A percentile compares a stretch with the other conserved stretches of the same genome.
Evolutionary conservation across 2,113 vertebrate genomes (phyloP).

Genomic region (Tylochromis polylepis): DNA sequence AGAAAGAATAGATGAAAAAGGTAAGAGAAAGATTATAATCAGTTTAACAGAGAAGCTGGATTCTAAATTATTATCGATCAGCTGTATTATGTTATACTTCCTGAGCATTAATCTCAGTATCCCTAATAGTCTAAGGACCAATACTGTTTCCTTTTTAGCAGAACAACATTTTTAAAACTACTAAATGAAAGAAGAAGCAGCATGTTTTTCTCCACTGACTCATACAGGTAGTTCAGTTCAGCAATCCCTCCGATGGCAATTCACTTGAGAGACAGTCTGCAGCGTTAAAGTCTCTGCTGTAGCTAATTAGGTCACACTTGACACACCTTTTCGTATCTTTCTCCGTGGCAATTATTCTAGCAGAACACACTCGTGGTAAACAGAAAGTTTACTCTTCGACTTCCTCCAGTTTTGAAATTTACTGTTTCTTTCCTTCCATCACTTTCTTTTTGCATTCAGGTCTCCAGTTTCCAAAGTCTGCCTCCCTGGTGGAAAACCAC

Average conservation of each 20-base stretch:
- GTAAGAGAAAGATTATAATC: background rate
- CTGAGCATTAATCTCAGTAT: conserved; percentile 20
- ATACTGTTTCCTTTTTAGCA: background rate
- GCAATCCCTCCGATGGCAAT: background rate
- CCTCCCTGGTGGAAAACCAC: conserved; percentile 7
- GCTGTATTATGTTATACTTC: background rate
- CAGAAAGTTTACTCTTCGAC: conserved; percentile 21
- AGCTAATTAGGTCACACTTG: conserved; percentile 51
- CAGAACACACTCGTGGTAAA: conserved; percentile 18
- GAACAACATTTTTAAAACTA: background rate
- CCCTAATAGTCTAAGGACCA: background rate
- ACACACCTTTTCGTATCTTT: conserved; percentile 29
- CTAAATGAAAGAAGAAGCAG: background rate
- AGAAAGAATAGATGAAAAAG: background rate
- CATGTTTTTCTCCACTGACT: background rate
- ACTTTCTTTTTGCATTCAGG: background rate
- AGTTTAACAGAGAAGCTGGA: background rate
- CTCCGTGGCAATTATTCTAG: conserved; percentile 13
- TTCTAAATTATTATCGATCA: conserved; percentile 39
- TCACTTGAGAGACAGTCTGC: conserved; percentile 16
- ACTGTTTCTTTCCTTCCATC: background rate
- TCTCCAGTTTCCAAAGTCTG: background rate
- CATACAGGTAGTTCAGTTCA: conserved; percentile 13
- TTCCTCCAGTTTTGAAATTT: background rate
- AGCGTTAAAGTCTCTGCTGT: conserved; percentile 13